Base-by-base conservation (phyloP, 1,140 invertebrate species). In the Trypoxylus dichotomus region DNA sequence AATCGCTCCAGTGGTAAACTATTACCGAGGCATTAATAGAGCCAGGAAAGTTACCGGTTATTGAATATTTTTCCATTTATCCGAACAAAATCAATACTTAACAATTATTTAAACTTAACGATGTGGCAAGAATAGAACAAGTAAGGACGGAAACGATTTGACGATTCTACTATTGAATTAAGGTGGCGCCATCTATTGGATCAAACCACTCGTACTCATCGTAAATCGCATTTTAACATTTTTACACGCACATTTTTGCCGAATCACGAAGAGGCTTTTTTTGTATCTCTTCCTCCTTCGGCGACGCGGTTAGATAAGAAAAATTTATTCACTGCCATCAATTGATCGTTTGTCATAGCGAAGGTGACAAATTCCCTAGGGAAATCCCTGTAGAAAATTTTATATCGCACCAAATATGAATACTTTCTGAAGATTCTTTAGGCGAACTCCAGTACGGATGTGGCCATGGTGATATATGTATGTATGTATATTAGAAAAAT, bases 221-320 rank as follows among this genome's bases (percentile, higher is more conserved):
- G 10, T 24, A 68, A 68, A 68, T 68, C 60, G 27, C 60, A 68
- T 68, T 68, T 68, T 27, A 68, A 68, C 19, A 68, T 21, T 68
- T 68, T 68, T 24, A 24, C 19, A 68, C 21, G 60, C 19, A 68
- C 3, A 10, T 24, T 68, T 68, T 24, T 7, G 21, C 15, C 60
- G 60, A 68, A 68, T 68, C 11, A 24, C 24, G 21, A 68, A 27
- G 24, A 24, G 21, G 60, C 6, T 29, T 68, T 68, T 27, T 27
- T 11, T 68, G 2, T 29, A 29, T 10, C n/a, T 25, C 24, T 29
- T 13, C 21, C 15, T 11, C 27, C 24, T 68, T 27, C 60, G 60
- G 27, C 19, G 6, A 68, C 24, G 60, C 60, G 13, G 11, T 68
- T 13, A n/a, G 60, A 68, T 68, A 68, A 24, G 24, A 29, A 25